Percentiles rank a stretch among this genome's conserved stretches.
Conservation (phyloP, 1,140 invertebrate genomes). For the Zaprionus vittiger region DNA sequence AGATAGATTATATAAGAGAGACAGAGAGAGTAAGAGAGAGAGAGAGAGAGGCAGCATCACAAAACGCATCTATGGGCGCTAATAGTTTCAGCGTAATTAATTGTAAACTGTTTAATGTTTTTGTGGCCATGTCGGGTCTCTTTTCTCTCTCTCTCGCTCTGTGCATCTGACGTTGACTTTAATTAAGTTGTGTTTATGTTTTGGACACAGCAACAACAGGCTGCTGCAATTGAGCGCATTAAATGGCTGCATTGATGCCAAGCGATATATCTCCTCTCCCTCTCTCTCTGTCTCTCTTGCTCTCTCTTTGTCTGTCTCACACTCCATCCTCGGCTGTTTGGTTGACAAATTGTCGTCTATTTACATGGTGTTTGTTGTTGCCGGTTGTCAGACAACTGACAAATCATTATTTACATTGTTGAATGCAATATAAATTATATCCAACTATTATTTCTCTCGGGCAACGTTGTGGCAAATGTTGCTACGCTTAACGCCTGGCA, state of each 20-base stretch:
- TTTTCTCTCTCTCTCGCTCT: constrained; percentile 12
- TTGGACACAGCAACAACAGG: constrained; percentile 56
- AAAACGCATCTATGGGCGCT: constrained; percentile 40
- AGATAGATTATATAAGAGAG: constrained; percentile 14
- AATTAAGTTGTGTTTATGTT: constrained; percentile 82
- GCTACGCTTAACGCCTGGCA: constrained; percentile 30
- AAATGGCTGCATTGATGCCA: constrained; percentile 29
- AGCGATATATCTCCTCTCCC: neutral
- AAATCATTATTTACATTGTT: constrained; percentile 79
- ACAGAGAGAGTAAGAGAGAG: constrained; percentile 7
- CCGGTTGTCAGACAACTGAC: constrained; percentile 64
- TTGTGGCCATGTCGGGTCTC: constrained; percentile 19
- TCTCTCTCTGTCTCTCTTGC: neutral
- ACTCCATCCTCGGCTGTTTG: constrained; percentile 16
- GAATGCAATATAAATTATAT: constrained; percentile 71
- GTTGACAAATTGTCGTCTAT: constrained; percentile 75
- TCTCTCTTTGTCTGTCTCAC: neutral
- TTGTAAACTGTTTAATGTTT: constrained; percentile 72
- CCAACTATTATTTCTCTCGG: constrained; percentile 63
- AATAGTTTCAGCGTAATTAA: constrained; percentile 67
- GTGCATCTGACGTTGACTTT: constrained; percentile 53
- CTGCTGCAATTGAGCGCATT: constrained; percentile 45
- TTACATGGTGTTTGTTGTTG: constrained; percentile 67
- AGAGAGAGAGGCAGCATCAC: constrained; percentile 3
- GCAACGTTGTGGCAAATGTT: constrained; percentile 20